A percentile compares a stretch with the other conserved stretches of the same genome.
These are phyloP conservation scores for Climacteris rufus DNA, from an alignment of 2,113 vertebrate genomes.

Conservation along the genomic window DNA sequence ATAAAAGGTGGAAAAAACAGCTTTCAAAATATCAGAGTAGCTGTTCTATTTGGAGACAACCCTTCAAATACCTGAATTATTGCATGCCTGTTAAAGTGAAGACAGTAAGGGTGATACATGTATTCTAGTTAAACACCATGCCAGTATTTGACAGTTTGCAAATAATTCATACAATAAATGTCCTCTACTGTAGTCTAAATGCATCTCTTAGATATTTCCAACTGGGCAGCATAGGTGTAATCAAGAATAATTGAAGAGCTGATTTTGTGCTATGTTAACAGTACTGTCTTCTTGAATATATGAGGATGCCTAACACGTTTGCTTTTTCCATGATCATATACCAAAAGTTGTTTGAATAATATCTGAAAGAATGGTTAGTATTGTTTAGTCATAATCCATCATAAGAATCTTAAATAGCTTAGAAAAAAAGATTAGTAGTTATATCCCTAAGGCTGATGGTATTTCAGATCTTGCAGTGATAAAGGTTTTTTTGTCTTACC, in stretches of 20 bases:
- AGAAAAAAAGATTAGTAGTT: background rate
- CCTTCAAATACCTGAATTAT: background rate
- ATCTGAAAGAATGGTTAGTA: conserved; percentile 21
- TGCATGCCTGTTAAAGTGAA: background rate
- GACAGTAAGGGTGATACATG: background rate
- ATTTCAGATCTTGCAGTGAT: conserved; percentile 11
- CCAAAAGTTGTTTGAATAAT: background rate
- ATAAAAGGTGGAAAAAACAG: background rate
- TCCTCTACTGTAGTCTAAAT: background rate
- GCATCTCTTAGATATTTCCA: conserved; percentile 6
- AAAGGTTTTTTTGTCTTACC: conserved; percentile 9
- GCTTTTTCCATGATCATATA: background rate
- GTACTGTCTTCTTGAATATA: background rate
- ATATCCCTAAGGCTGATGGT: background rate
- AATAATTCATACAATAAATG: conserved; percentile 26
- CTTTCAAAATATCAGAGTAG: background rate
- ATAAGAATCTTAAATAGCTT: conserved; percentile 3
- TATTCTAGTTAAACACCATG: background rate
- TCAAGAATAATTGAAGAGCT: conserved; percentile 28
- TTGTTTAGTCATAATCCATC: conserved; percentile 13
- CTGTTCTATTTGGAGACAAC: conserved; percentile 8
- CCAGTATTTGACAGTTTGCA: conserved; percentile 16
- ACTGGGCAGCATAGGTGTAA: conserved; percentile 12
- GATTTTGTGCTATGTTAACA: conserved; percentile 4
- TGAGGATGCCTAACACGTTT: background rate